Conservation (phyloP, 2,797 vertebrate species). For the Characodon lateralis region DNA sequence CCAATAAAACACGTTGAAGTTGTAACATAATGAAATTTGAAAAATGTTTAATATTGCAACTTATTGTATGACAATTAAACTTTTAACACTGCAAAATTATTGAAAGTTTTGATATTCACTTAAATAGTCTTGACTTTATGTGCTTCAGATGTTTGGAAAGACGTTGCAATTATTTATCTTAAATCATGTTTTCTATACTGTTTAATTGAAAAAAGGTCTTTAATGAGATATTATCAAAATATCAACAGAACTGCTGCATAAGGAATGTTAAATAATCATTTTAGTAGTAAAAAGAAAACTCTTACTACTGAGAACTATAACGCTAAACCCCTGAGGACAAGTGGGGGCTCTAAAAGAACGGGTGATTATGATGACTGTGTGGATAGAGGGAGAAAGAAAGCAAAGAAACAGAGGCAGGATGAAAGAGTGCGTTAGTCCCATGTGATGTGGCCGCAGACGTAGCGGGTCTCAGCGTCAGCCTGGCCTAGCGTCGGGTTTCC, state of each 20-base stretch:
- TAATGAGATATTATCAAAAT: slow-evolving; percentile 49
- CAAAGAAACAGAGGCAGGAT: slow-evolving; percentile 81
- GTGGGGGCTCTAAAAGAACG: slow-evolving; percentile 60
- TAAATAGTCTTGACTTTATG: not conserved
- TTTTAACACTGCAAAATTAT: slow-evolving; percentile 4
- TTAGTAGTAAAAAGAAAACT: slow-evolving; percentile 73
- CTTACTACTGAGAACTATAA: slow-evolving; percentile 71
- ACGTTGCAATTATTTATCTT: not conserved
- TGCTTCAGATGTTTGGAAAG: not conserved
- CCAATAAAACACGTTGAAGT: not conserved
- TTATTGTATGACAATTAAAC: not conserved
- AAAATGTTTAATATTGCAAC: too few species aligned
- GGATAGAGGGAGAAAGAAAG: slow-evolving; percentile 80
- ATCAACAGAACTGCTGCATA: slow-evolving; percentile 39
- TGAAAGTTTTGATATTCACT: not conserved
- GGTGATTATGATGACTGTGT: slow-evolving; percentile 82
- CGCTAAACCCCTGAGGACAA: slow-evolving; percentile 67
- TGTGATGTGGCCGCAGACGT: slow-evolving; percentile 80
- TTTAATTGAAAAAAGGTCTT: not conserved
- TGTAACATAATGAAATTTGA: not conserved
- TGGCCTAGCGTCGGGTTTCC: slow-evolving; percentile 78
- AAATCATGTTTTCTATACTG: not conserved
- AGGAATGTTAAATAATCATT: slow-evolving; percentile 71
- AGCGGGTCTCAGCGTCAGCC: slow-evolving; percentile 70
- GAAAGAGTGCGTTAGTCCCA: slow-evolving; percentile 81